Evolutionary conservation across 2,888 invertebrate genomes (phyloP).

Genomic region (Clanis bilineata): DNA sequence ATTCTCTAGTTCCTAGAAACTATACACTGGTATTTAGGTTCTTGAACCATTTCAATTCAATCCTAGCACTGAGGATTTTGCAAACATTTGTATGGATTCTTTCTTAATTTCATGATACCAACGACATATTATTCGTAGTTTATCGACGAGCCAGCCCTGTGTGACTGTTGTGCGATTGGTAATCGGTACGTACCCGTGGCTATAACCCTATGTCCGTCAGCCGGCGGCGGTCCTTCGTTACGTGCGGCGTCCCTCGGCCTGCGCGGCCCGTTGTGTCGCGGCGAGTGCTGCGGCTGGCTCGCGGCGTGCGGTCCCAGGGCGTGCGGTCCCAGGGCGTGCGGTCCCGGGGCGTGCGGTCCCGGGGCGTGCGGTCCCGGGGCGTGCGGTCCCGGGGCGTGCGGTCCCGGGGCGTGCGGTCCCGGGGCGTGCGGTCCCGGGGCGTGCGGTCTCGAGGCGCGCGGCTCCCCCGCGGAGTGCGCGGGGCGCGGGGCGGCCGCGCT

Average conservation of each 20-base stretch:
- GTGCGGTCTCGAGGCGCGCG: neutral
- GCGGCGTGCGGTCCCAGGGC: too few species aligned
- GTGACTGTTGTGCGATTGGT: too few species aligned
- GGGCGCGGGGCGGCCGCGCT: conserved; percentile 16
- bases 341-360: neutral
- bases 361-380: conserved; percentile 8
- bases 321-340: neutral
- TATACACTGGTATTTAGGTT: too few species aligned
- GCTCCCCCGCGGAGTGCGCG: conserved; percentile 5
- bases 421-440: neutral
- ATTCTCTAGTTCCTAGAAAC: too few species aligned
- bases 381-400: conserved; percentile 18
- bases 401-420: conserved; percentile 18
- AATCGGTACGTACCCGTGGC: too few species aligned
- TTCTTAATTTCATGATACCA: too few species aligned
- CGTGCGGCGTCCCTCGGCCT: neutral
- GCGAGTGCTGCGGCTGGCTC: too few species aligned
- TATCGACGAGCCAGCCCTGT: too few species aligned
- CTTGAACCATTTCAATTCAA: too few species aligned
- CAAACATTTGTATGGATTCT: too few species aligned
- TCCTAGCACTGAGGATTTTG: too few species aligned
- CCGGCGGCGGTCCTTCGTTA: neutral
- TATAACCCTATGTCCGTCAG: neutral
- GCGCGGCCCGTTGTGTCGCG: neutral
- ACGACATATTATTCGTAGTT: too few species aligned